A percentile compares a stretch with the other conserved stretches of the same genome.
These are phyloP conservation scores for Smutsia temminckii DNA, from an alignment of 2,797 vertebrate genomes.

Conservation along the genomic window DNA sequence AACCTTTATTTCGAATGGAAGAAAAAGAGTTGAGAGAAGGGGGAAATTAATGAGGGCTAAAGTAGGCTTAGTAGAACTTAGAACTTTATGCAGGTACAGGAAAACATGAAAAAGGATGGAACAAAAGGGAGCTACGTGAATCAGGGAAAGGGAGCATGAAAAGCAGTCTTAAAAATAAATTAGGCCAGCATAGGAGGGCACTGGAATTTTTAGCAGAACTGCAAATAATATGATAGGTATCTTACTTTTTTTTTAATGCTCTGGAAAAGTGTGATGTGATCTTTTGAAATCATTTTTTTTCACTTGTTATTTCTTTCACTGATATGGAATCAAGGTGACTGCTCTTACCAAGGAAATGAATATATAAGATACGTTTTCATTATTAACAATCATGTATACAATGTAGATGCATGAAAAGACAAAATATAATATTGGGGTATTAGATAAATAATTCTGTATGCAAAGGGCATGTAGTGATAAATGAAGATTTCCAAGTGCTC, in stretches of 20 bases:
- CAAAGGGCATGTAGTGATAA: not conserved
- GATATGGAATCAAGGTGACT: not conserved
- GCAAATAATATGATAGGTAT: not conserved
- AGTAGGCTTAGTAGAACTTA: not conserved
- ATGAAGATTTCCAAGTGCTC: not conserved
- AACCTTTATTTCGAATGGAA: not conserved
- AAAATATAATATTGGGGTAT: not conserved
- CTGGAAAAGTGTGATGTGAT: not conserved
- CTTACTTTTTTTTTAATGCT: not conserved
- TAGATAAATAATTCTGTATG: not conserved
- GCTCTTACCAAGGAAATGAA: not conserved
- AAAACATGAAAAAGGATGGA: not conserved
- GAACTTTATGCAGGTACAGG: not conserved
- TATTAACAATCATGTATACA: not conserved
- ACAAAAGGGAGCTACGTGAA: not conserved
- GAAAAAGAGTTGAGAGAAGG: not conserved
- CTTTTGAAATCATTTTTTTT: not conserved
- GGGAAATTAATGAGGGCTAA: not conserved
- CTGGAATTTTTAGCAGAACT: not conserved
- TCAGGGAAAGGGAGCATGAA: not conserved
- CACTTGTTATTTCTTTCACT: not conserved
- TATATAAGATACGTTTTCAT: not conserved
- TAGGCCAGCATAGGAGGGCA: not conserved
- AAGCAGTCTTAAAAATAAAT: not conserved
- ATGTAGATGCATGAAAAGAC: not conserved